These are phyloP conservation scores for Drosophila pallidifrons DNA, from an alignment of 1,140 invertebrate species.

Conservation along the genomic window DNA sequence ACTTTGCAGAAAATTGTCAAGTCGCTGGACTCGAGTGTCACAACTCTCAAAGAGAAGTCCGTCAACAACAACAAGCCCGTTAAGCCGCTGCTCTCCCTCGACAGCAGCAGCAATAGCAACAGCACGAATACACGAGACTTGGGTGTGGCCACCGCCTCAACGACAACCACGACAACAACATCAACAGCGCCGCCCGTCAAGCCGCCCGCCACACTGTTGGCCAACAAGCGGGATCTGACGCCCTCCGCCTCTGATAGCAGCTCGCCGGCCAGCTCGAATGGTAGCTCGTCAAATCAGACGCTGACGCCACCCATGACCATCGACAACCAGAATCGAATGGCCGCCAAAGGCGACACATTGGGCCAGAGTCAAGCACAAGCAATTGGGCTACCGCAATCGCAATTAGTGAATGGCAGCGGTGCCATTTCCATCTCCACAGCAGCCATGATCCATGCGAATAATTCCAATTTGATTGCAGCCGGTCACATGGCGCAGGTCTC, in stretches of 20 bases:
- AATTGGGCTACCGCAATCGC: conserved; percentile 56
- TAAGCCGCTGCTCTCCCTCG: conserved; percentile 76
- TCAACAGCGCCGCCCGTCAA: conserved; percentile 37
- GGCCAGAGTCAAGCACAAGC: conserved; percentile 41
- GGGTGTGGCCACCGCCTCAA: conserved; percentile 23
- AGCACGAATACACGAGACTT: not conserved
- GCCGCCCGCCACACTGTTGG: conserved; percentile 52
- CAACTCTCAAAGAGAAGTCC: conserved; percentile 69
- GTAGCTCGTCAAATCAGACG: conserved; percentile 74
- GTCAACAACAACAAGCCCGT: conserved; percentile 84
- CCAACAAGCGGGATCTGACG: conserved; percentile 66
- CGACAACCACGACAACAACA: conserved; percentile 13
- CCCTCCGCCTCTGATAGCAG: conserved; percentile 65
- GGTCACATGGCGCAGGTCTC: conserved; percentile 63
- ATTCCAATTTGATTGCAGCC: conserved; percentile 78
- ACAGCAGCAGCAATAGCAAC: conserved; percentile 52
- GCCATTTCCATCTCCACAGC: conserved; percentile 48
- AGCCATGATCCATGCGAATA: conserved; percentile 80
- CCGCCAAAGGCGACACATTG: conserved; percentile 53
- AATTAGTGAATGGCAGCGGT: conserved; percentile 71
- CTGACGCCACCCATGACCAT: conserved; percentile 83
- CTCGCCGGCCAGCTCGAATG: conserved; percentile 79
- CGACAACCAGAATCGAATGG: conserved; percentile 67
- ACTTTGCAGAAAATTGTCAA: conserved; percentile 80
- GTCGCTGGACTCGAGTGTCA: conserved; percentile 73